These are phyloP conservation scores for Phymastichus coffea DNA, from an alignment of 1,140 invertebrate genomes.

Conservation along the genomic window DNA sequence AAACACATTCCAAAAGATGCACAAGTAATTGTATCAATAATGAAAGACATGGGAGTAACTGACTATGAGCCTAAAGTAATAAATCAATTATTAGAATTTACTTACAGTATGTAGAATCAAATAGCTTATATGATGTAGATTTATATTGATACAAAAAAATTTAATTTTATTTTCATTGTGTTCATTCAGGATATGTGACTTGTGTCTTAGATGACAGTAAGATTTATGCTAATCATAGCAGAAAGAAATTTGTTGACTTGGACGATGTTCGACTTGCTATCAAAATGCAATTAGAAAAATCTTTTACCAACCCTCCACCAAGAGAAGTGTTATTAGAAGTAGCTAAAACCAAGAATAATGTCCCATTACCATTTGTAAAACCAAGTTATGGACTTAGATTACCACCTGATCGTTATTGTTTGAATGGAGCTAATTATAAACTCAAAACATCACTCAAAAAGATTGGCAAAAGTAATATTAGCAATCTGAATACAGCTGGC, in stretches of 20 bases:
- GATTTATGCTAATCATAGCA: constrained; percentile 85
- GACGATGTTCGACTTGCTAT: constrained; percentile 91
- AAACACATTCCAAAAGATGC: constrained; percentile 90
- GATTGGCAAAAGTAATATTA: constrained; percentile 17
- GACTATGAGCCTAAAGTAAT: constrained; percentile 93
- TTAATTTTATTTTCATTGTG: not conserved
- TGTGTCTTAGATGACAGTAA: constrained; percentile 89
- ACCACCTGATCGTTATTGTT: constrained; percentile 87
- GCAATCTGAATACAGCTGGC: constrained; percentile 35
- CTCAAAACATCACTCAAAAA: constrained; percentile 57
- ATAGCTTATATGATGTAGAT: too few relatives aligned
- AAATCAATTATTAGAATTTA: constrained; percentile 93
- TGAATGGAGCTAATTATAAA: constrained; percentile 78
- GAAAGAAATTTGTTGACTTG: constrained; percentile 88
- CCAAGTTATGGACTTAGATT: constrained; percentile 86
- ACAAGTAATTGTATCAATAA: constrained; percentile 90
- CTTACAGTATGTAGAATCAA: constrained; percentile 73
- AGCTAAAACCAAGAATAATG: constrained; percentile 83
- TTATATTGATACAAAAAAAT: too few relatives aligned
- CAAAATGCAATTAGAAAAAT: constrained; percentile 83
- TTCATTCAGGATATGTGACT: constrained; percentile 76
- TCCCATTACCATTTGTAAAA: constrained; percentile 85
- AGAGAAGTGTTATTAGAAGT: constrained; percentile 87
- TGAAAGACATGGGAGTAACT: constrained; percentile 91
- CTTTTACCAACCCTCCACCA: constrained; percentile 87